A percentile compares a stretch with the other conserved stretches of the same genome.
Evolutionary conservation across 1,140 invertebrate genomes (phyloP).

Genomic region (Telenomus remus): DNA sequence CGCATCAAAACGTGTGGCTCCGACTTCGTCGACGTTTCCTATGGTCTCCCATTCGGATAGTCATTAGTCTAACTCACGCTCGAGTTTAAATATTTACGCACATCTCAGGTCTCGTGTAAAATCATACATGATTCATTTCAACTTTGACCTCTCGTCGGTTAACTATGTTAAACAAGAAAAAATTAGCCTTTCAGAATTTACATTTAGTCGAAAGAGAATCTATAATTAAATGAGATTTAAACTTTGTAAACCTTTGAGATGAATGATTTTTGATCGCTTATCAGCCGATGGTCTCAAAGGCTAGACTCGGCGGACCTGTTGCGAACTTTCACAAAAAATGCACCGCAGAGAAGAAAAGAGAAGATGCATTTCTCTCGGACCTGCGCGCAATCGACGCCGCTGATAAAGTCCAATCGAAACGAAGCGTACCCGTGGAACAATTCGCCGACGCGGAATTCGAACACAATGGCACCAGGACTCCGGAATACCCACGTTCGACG

Average conservation of each 20-base stretch:
- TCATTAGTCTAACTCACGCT: conserved; percentile 5
- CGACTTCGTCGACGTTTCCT: conserved; percentile 12
- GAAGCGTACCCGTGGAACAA: conserved; percentile 43
- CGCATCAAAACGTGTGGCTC: background rate
- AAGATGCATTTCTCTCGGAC: conserved; percentile 53
- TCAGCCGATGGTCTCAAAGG: conserved; percentile 36
- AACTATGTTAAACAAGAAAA: no score
- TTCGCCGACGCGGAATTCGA: conserved; percentile 52
- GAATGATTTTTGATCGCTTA: no score
- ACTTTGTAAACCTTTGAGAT: no score
- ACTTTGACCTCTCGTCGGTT: conserved; percentile 30
- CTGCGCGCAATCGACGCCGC: conserved; percentile 19
- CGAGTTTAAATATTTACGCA: conserved; percentile 16
- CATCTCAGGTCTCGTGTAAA: conserved; percentile 6
- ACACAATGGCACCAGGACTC: conserved; percentile 57
- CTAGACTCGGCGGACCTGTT: conserved; percentile 44
- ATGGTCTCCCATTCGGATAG: conserved; percentile 9
- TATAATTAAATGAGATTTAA: no score
- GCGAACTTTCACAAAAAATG: conserved; percentile 55
- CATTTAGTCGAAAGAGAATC: no score
- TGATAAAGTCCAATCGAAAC: conserved; percentile 27
- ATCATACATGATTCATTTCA: conserved; percentile 20
- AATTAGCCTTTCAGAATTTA: no score
- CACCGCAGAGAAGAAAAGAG: conserved; percentile 35
- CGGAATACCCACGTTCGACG: conserved; percentile 62